Base-by-base conservation (phyloP, 2,797 vertebrate genomes). In the Adrianichthys oophorus region DNA sequence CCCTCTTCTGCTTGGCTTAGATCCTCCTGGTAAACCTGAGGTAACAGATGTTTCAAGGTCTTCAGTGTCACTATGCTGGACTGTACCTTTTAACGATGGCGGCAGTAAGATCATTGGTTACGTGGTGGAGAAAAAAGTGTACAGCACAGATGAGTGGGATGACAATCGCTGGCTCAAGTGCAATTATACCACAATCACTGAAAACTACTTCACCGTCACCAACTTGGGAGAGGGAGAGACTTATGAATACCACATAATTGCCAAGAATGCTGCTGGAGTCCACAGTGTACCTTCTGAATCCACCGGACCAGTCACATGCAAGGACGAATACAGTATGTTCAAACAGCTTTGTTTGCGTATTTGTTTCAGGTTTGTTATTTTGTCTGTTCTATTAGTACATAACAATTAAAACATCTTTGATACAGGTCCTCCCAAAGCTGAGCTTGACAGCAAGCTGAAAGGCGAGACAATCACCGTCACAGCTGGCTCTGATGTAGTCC, bases 91-190 rank as follows among this genome's bases (percentile, higher is more conserved):
- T 52, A 96, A 95, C 21, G 97, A 99, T 7, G 97, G 97, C 13
- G 97, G 97, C 82, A 99, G 96, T 83, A 97, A 94, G 84, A 93
- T 99, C 42, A 86, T 97, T 0, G 97, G 97, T 55, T 99, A 99
- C 41, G 92, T 98, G 52, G 87, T 99, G 72, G 97, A 99, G 70
- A 94, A 91, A 62, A 98, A 98, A 80, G 93, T 94, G 55, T 94
- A 93, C 74, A 90, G 81, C 80, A 93, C 86, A 0, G 93, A 97
- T 40, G 91, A 95, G 54, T 91, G 87, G 74, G 95, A 96, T 48
- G 95, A 98, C 62, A 92, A 94, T 61, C 96, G 95, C 70, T 99
- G 97, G 97, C 90, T 98, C 44, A 99, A 99, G 75, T 99, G 97
- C 88, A 99, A 99, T 82, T 99, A 99, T 62, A 98, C 97, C 56